Evolutionary conservation across 2,797 vertebrate species (phyloP).

Genomic region (Semaprochilodus insignis): DNA sequence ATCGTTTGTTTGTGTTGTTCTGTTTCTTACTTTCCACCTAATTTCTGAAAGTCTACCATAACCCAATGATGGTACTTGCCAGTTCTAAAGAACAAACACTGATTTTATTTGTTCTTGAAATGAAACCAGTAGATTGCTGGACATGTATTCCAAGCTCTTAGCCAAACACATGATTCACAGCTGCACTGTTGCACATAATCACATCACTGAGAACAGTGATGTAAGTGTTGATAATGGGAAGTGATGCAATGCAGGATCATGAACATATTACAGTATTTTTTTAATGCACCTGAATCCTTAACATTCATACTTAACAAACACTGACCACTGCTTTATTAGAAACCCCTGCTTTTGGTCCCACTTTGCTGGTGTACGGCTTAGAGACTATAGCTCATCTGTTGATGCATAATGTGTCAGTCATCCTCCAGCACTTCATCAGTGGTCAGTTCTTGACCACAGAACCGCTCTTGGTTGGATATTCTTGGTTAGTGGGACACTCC

Average conservation of each 20-base stretch:
- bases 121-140: not conserved
- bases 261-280: not conserved
- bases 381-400: no score
- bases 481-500: no score
- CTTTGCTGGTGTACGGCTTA: no score
- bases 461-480: no score
- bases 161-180: constrained; percentile 22
- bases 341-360: not conserved
- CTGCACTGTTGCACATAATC: constrained; percentile 25
- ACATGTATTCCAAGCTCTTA: not conserved
- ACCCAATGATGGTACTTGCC: not conserved
- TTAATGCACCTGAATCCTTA: not conserved
- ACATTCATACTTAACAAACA: not conserved
- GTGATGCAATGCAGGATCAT: constrained; percentile 19
- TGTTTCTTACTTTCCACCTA: not conserved
- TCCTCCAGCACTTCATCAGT: not conserved
- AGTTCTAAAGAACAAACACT: not conserved
- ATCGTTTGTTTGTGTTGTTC: not conserved
- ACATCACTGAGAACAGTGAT: constrained; percentile 14
- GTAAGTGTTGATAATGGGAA: constrained; percentile 33
- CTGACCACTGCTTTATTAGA: not conserved
- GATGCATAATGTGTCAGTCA: not conserved
- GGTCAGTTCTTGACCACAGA: not conserved
- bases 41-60: not conserved
- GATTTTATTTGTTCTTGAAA: not conserved